Percentiles rank a stretch among this genome's conserved stretches.
phyloP scores from a whole-genome alignment of 2,888 invertebrate genomes.

The Mactromeris polynyma region DNA sequence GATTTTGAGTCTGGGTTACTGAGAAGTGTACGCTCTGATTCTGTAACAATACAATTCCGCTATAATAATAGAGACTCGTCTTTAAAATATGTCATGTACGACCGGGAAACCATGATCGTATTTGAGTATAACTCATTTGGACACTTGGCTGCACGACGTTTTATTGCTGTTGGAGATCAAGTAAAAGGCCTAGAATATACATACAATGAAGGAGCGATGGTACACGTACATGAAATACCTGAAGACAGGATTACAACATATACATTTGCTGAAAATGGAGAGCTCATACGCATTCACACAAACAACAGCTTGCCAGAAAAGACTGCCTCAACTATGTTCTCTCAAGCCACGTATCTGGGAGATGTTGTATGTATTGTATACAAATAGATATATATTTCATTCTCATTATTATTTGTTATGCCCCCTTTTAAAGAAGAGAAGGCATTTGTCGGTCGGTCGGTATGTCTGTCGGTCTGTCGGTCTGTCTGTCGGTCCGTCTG shows the following conservation, averaged over 20 bases:
- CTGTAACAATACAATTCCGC: not conserved
- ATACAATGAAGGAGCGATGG: slow-evolving; percentile 7
- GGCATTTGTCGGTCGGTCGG: no score
- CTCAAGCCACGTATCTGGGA: slow-evolving; percentile 27
- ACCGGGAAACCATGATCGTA: not conserved
- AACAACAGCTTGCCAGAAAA: slow-evolving; percentile 20
- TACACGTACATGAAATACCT: not conserved
- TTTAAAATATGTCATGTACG: not conserved
- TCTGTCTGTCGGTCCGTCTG: no score
- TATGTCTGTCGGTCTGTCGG: no score
- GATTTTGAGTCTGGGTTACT: slow-evolving; percentile 22
- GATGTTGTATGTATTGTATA: slow-evolving; percentile 24
- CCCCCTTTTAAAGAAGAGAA: no score
- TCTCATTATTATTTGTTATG: no score
- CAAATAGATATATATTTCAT: no score
- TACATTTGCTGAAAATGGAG: slow-evolving; percentile 38
- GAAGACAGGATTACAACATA: not conserved
- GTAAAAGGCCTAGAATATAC: not conserved
- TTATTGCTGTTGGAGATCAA: not conserved
- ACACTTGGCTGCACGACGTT: not conserved
- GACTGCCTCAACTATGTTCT: slow-evolving; percentile 7
- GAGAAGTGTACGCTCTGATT: not conserved
- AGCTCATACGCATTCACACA: not conserved
- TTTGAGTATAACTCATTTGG: slow-evolving; percentile 10
- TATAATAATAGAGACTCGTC: not conserved